These are phyloP conservation scores for Drosophila vallismaia DNA, from an alignment of 2,888 invertebrate species.

Conservation along the genomic window DNA sequence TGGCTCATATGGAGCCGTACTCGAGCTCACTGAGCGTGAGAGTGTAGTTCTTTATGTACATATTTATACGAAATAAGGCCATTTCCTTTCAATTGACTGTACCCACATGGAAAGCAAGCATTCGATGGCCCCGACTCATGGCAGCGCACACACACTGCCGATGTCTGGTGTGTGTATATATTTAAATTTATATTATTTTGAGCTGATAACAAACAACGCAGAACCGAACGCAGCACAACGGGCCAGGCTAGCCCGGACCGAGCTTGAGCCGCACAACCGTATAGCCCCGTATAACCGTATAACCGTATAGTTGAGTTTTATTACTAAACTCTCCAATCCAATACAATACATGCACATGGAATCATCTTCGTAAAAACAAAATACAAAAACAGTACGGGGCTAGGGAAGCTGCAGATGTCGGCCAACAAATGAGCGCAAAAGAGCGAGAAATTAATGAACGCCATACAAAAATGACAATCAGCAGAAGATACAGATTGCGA, in stretches of 20 bases:
- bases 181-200: constrained; percentile 80
- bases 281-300: constrained; percentile 29
- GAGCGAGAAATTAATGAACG: constrained; percentile 51
- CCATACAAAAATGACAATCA: constrained; percentile 73
- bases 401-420: constrained; percentile 74
- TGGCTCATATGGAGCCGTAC: constrained; percentile 55
- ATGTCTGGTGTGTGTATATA: constrained; percentile 40
- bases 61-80: constrained; percentile 79
- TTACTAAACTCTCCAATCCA: constrained; percentile 13
- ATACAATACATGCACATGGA: constrained; percentile 40
- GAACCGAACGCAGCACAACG: constrained; percentile 41
- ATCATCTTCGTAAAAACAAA: constrained; percentile 62
- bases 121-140: constrained; percentile 66
- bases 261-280: constrained; percentile 69
- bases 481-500: constrained; percentile 47
- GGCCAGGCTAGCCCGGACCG: constrained; percentile 41
- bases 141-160: constrained; percentile 51
- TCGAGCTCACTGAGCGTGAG: constrained; percentile 26
- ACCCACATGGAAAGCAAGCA: constrained; percentile 73
- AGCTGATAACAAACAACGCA: constrained; percentile 78
- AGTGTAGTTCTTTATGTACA: constrained; percentile 76
- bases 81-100: constrained; percentile 79
- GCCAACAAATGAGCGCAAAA: constrained; percentile 52
- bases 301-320: constrained; percentile 75
- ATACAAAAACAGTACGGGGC: constrained; percentile 55